Evolutionary conservation across 2,113 vertebrate species (phyloP).

Genomic region (Myanophis thanlyinensis): DNA sequence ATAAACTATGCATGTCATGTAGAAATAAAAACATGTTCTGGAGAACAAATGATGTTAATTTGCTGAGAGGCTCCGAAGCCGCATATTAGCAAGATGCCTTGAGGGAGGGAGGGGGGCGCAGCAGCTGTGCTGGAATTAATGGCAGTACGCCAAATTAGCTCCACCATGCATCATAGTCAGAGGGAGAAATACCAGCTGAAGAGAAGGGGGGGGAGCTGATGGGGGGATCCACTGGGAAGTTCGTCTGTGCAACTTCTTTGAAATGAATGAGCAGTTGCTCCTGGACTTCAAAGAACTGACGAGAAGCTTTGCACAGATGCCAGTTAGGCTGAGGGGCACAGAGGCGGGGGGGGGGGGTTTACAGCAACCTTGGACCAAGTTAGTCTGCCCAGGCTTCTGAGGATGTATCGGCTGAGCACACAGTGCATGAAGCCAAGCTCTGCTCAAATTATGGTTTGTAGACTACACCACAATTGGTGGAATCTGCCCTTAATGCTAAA

Average conservation of each 20-base stretch:
- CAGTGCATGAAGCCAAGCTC: background rate
- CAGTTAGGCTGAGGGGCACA: background rate
- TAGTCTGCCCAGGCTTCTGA: background rate
- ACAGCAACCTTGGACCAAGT: background rate
- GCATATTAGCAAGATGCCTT: conserved; percentile 86
- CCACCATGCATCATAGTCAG: conserved; percentile 85
- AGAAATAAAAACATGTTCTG: conserved; percentile 84
- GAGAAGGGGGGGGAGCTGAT: background rate
- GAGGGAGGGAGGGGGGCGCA: conserved; percentile 73
- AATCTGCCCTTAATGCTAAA: background rate
- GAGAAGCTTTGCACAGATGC: background rate
- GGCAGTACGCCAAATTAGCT: conserved; percentile 86
- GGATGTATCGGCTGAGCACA: background rate
- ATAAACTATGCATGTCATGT: conserved; percentile 83
- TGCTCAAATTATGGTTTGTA: background rate
- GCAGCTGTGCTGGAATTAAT: conserved; percentile 94
- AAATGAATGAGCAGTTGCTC: background rate
- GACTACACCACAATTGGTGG: background rate
- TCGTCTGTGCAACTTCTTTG: background rate
- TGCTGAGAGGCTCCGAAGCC: conserved; percentile 86
- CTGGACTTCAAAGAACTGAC: background rate
- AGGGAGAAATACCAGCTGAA: conserved; percentile 64
- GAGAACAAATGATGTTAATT: conserved; percentile 97
- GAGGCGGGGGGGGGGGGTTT: background rate
- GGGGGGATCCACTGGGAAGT: background rate